Evolutionary conservation across 2,113 vertebrate species (phyloP).

Genomic region (Parus major): DNA sequence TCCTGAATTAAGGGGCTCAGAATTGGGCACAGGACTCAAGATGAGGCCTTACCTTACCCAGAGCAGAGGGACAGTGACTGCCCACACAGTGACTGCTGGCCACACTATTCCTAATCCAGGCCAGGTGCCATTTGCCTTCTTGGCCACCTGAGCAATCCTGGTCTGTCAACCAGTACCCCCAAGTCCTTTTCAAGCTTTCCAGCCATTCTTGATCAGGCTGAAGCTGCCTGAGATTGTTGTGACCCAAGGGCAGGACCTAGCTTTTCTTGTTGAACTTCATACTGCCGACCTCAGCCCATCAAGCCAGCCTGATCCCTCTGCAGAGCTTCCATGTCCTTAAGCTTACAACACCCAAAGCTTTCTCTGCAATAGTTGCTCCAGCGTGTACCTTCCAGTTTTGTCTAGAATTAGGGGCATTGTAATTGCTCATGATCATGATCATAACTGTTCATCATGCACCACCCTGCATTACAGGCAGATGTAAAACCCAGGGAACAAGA

Average conservation of each 20-base stretch:
- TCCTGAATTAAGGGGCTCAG: background rate
- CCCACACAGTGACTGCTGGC: background rate
- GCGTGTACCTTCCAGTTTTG: background rate
- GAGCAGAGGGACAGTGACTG: background rate
- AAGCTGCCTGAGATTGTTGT: background rate
- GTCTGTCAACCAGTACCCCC: background rate
- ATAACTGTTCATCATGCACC: background rate
- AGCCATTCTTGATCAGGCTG: background rate
- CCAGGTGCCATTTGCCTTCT: background rate
- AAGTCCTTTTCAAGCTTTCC: background rate
- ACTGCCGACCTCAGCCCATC: background rate
- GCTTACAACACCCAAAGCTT: background rate
- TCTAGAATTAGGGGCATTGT: background rate
- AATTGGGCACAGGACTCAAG: background rate
- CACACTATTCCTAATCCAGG: background rate
- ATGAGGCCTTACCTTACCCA: too few species aligned
- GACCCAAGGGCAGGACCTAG: background rate
- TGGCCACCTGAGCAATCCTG: background rate
- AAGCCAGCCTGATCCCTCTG: background rate
- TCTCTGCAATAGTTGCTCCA: background rate
- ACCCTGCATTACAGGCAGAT: rapidly evolving
- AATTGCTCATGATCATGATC: background rate
- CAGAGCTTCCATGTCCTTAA: background rate
- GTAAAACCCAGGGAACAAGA: background rate
- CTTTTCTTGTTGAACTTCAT: background rate